Evolutionary conservation across 2,888 invertebrate genomes (phyloP), one percentile per base, ranked within the genome.

Genomic region (Apeira syringaria): DNA sequence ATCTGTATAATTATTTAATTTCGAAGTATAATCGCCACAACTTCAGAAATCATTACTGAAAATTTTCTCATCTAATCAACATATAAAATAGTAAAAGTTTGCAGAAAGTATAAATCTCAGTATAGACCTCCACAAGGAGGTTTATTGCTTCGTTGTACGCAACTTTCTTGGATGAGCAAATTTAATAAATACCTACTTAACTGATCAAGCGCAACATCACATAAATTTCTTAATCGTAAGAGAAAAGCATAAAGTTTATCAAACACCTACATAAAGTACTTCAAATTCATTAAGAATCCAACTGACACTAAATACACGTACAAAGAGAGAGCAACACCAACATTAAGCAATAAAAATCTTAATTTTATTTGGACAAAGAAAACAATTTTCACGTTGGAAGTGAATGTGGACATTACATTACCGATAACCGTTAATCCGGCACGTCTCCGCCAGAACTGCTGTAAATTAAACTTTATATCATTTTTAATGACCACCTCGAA

Each of bases 391-490:
- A 78, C 68, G 53, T 69, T 53, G 69, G 57, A 58, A 54, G 65
- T 67, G 66, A 61, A 73, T 73, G 73, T 77, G 80, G 79, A 78
- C 80, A 77, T 80, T 71, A 81, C 78, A 76, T 80, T 80, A 64
- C 74, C 75, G 75, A 80, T 80, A 78, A 79, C 88, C 79, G 84
- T 83, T 84, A 86, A 85, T 81, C 83, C 76, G 64, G 78, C 74
- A 70, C 68, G 56, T 56, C 53, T 56, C 56, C 47, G 68, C 56
- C 75, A 73, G 64, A 20, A 9, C 56, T n/a, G 84, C 65, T 80
- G 82, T 88, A 88, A 89, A 89, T 88, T 87, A 80, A 86, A 87
- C 68, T 88, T 88, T 88, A 89, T 89, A 84, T 84, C 83, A 86
- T 83, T 87, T 88, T 89, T 89, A 88, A 88, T 83, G 86, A 77